Percentiles rank a stretch among this genome's conserved stretches.
phyloP scores from a whole-genome alignment of 2,888 invertebrate species.

The Leptopilina myrica region DNA sequence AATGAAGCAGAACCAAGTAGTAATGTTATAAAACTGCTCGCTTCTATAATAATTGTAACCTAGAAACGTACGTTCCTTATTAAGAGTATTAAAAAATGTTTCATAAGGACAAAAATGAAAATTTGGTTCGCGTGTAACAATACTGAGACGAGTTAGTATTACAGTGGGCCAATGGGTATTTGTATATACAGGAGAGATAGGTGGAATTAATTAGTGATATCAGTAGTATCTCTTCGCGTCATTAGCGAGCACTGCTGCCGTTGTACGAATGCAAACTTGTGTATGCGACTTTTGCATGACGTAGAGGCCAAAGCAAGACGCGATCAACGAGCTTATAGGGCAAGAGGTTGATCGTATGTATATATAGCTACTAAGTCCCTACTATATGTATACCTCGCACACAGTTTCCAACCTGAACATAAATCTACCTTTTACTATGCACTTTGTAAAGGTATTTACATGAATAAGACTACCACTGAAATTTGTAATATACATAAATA shows the following conservation, averaged over 20 bases:
- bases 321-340: slow-evolving; percentile 51
- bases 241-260: slow-evolving; percentile 68
- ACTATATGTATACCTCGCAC: no score
- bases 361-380: no score
- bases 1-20: no score
- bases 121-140: no score
- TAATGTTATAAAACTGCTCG: no score
- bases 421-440: slow-evolving; percentile 23
- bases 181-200: slow-evolving; percentile 72
- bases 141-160: no score
- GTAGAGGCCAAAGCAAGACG: slow-evolving; percentile 63
- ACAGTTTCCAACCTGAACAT: neutral
- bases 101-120: no score
- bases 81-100: no score
- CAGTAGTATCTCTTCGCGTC: slow-evolving; percentile 52
- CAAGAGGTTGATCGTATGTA: slow-evolving; percentile 33
- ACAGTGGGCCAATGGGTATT: no score
- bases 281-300: slow-evolving; percentile 67
- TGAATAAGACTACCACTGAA: neutral
- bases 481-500: slow-evolving; percentile 27
- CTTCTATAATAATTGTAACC: no score
- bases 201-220: slow-evolving; percentile 76
- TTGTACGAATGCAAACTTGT: slow-evolving; percentile 63
- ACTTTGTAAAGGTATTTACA: slow-evolving; percentile 22
- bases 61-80: no score